phyloP scores from a whole-genome alignment of 1,140 invertebrate genomes.

The Macrostomum lignano region DNA sequence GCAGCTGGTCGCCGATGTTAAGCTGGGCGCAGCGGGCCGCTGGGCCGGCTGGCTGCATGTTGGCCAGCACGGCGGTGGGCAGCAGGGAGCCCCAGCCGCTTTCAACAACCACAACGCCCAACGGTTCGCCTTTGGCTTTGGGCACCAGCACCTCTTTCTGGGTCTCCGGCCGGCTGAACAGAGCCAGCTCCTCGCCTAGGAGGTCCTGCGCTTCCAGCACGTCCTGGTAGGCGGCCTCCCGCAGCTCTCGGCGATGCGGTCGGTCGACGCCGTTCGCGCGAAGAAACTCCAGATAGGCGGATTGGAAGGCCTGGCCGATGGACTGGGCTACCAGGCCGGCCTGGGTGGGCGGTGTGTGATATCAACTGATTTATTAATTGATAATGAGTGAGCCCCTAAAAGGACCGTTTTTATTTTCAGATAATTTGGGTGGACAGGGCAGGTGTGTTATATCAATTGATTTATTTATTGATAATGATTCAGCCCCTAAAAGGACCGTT shows the following conservation, averaged over 20 bases:
- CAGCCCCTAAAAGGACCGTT: too few relatives aligned
- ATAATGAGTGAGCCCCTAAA: too few relatives aligned
- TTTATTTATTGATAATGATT: too few relatives aligned
- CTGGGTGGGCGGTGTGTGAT: conserved; percentile 19
- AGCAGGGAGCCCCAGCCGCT: conserved; percentile 98
- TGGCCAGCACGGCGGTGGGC: conserved; percentile 90
- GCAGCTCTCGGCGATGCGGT: conserved; percentile 66
- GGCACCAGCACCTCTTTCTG: conserved; percentile 99
- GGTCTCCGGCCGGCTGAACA: conserved; percentile 95
- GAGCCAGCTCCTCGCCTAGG: conserved; percentile 91
- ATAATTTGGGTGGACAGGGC: too few relatives aligned
- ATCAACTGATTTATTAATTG: too few relatives aligned
- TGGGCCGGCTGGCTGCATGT: conserved; percentile 70
- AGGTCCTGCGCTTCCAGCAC: conserved; percentile 97
- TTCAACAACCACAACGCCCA: conserved; percentile 93
- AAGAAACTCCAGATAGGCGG: conserved; percentile 97
- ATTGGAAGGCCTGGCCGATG: conserved; percentile 97
- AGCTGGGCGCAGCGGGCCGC: conserved; percentile 77
- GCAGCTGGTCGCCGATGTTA: conserved; percentile 98
- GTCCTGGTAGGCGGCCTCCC: conserved; percentile 99
- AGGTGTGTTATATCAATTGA: too few relatives aligned
- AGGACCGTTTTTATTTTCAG: too few relatives aligned
- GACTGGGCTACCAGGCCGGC: conserved; percentile 96
- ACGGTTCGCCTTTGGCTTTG: conserved; percentile 80
- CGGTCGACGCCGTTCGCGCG: conserved; percentile 99